These are phyloP conservation scores for Ammodytes dubius DNA, from an alignment of 2,113 vertebrate species.

Conservation along the genomic window DNA sequence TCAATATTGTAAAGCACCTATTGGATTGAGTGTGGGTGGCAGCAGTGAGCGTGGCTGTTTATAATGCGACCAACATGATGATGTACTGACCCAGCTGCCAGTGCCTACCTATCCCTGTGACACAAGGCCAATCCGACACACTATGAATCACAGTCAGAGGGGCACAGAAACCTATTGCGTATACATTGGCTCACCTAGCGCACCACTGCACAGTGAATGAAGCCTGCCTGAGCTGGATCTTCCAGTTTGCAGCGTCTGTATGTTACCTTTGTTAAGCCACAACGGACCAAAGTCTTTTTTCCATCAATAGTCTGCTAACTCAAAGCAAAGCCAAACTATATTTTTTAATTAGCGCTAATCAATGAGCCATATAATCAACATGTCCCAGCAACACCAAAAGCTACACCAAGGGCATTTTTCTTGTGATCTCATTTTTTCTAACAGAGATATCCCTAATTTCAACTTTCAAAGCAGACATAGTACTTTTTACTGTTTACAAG, in stretches of 20 bases:
- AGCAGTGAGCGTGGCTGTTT: conserved; percentile 34
- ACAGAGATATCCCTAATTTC: not conserved
- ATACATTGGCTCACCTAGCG: not conserved
- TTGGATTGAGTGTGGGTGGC: conserved; percentile 50
- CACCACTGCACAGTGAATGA: not conserved
- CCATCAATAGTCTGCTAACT: conserved; percentile 42
- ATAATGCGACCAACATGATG: conserved; percentile 46
- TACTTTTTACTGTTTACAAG: not conserved
- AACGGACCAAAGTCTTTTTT: conserved; percentile 7
- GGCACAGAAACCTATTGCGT: conserved; percentile 20
- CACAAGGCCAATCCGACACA: conserved; percentile 53
- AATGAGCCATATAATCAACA: conserved; percentile 45
- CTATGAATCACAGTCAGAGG: conserved; percentile 60
- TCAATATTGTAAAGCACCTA: conserved; percentile 30
- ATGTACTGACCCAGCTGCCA: conserved; percentile 53
- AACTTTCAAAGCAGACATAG: not conserved
- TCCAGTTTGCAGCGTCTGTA: not conserved
- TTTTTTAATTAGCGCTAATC: conserved; percentile 57
- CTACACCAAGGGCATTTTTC: not conserved
- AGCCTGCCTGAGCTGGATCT: not conserved
- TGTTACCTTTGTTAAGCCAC: conserved; percentile 19
- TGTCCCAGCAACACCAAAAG: conserved; percentile 15
- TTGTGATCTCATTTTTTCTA: not conserved
- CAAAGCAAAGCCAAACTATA: conserved; percentile 33
- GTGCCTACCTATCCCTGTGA: conserved; percentile 61